A percentile compares a stretch with the other conserved stretches of the same genome.
Evolutionary conservation across 2,797 vertebrate species (phyloP).

Genomic region (Phylloscopus collybita): DNA sequence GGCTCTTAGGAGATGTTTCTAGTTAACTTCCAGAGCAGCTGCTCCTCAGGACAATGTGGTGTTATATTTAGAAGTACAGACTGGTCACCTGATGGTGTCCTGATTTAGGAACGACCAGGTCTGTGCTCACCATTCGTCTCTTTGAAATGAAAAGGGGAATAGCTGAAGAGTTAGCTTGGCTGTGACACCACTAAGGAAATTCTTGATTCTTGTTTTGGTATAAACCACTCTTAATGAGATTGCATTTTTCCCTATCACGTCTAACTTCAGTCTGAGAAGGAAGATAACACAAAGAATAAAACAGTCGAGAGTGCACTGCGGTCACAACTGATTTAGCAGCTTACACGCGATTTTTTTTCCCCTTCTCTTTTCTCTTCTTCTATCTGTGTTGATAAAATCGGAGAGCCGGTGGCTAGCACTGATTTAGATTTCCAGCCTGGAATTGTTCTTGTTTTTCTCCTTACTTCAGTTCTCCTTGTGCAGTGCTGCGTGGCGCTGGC

Average conservation of each 20-base stretch:
- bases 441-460: constrained; percentile 31
- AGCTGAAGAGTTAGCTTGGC: background rate
- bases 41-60: constrained; percentile 46
- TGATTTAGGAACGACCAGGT: constrained; percentile 27
- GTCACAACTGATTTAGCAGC: background rate
- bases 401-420: background rate
- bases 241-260: background rate
- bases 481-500: constrained; percentile 56
- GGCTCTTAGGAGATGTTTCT: constrained; percentile 2
- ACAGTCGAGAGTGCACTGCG: background rate
- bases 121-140: background rate
- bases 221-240: background rate
- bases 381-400: background rate
- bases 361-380: background rate
- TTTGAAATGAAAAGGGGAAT: background rate
- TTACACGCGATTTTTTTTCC: background rate
- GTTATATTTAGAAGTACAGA: constrained; percentile 60
- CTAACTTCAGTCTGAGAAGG: constrained; percentile 8
- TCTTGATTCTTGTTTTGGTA: background rate
- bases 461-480: constrained; percentile 45
- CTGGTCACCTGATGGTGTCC: constrained; percentile 55
- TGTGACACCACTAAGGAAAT: background rate
- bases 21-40: constrained; percentile 53
- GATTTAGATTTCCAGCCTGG: constrained; percentile 53
- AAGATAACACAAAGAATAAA: background rate